A percentile compares a stretch with the other conserved stretches of the same genome.
Conservation (phyloP, 2,888 invertebrate species). For the Punctoribates punctum region DNA sequence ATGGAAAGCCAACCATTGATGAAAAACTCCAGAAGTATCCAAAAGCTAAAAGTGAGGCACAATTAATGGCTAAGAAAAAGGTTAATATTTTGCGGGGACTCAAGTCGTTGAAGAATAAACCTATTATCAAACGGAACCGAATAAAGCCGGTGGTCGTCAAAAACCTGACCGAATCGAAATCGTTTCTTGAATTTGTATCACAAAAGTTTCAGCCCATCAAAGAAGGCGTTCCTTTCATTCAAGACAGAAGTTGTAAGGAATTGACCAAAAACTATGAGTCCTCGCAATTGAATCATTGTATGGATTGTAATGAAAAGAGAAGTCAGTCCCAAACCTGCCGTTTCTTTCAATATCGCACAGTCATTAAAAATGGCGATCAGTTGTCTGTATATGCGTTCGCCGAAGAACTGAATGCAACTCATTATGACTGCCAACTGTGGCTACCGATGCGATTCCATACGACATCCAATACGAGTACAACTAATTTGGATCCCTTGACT, state of each 20-base stretch:
- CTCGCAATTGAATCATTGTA: not conserved
- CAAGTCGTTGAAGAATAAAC: not conserved
- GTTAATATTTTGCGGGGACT: not conserved
- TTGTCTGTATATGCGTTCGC: constrained; percentile 89
- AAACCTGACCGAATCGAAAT: not conserved
- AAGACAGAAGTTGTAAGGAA: constrained; percentile 21
- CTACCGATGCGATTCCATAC: too few relatives aligned
- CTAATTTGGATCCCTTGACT: constrained; percentile 72
- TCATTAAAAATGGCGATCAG: constrained; percentile 81
- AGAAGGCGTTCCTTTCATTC: constrained; percentile 31
- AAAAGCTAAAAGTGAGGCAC: not conserved
- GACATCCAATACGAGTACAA: too few relatives aligned
- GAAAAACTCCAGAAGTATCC: too few relatives aligned
- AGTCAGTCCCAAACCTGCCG: constrained; percentile 61
- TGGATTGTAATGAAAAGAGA: constrained; percentile 2
- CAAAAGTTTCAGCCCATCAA: constrained; percentile 8
- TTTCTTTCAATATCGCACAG: constrained; percentile 88
- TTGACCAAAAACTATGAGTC: not conserved
- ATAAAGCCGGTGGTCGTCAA: not conserved
- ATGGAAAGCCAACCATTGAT: too few relatives aligned
- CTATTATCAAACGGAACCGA: not conserved
- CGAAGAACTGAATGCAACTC: constrained; percentile 66
- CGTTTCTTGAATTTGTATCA: not conserved
- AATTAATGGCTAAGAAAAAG: not conserved
- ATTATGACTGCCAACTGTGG: constrained; percentile 77